Evolutionary conservation across 2,888 invertebrate genomes (phyloP), one percentile per base, ranked within the genome.

Genomic region (Bhutanitis thaidina): DNA sequence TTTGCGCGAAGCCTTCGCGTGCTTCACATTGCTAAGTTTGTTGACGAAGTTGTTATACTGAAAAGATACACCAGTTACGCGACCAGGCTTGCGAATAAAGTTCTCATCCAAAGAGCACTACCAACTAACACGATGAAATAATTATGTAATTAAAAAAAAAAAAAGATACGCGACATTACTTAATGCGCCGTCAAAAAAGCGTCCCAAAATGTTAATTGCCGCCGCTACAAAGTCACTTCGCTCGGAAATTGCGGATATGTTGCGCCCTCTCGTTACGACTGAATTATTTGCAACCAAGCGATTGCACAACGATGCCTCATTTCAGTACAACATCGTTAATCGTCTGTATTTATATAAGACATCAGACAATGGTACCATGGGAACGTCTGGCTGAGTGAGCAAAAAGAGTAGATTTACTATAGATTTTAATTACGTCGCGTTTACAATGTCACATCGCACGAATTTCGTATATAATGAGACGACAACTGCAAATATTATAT

Each of bases 331-430:
- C 44, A 40, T 45, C 16, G 50, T 40, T 50, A 44, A 50, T 44
- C 43, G 44, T 40, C 15, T 7, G 37, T 15, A 50, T 45, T 50
- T 50, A 50, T 50, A 50, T 45, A 50, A 50, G n/a, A 13, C 9
- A 3, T 1, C 16, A 15, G 12, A 50, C 50, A 50, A 50, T 50
- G 40, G 39, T 15, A n/a, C n/a, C 29, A 50, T 50, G 50, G 44
- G 44, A 50, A 50, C 15, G 8, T 30, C 14, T 25, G 15, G 15
- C 12, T 32, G n/a, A 14, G 20, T 12, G 7, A 39, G 27, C 27
- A 39, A 39, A 27, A 40, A 45, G 44, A 35, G 40, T 40, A 12
- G 47, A 48, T 48, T 48, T 50, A 40, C 44, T 50, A 50, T 40
- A 34, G 35, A 44, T 39, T 44, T 50, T 45, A 45, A 50, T 50